Evolutionary conservation across 2,888 invertebrate genomes (phyloP).

Genomic region (Baccha elongata): DNA sequence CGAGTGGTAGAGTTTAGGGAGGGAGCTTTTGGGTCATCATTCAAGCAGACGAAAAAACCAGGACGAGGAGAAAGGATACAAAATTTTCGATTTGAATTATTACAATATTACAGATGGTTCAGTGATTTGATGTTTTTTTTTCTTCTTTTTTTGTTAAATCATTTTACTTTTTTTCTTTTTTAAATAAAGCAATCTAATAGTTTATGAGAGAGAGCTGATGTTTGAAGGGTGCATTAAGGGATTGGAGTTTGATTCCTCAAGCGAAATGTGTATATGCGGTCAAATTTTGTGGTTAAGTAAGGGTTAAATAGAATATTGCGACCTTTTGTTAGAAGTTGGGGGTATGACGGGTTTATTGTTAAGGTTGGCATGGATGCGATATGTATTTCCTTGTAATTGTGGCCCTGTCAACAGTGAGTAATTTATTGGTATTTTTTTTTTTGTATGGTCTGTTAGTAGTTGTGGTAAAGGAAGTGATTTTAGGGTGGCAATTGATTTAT

Average conservation of each 20-base stretch:
- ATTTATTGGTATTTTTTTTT: conserved; percentile 18
- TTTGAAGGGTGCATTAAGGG: conserved; percentile 31
- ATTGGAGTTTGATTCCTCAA: conserved; percentile 31
- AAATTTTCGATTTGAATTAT: conserved; percentile 72
- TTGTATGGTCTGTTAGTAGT: background rate
- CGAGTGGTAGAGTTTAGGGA: conserved; percentile 13
- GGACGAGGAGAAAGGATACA: conserved; percentile 55
- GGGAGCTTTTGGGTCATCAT: conserved; percentile 66
- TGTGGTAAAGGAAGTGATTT: background rate
- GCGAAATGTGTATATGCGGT: conserved; percentile 52
- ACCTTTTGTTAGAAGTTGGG: conserved; percentile 1
- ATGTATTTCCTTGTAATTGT: background rate
- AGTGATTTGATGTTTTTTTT: conserved; percentile 8
- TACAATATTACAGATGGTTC: conserved; percentile 61
- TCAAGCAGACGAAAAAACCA: conserved; percentile 34
- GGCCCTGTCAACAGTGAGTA: conserved; percentile 14
- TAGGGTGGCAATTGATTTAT: background rate
- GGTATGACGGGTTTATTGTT: background rate
- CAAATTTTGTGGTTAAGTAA: conserved; percentile 51
- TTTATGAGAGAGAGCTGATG: conserved; percentile 11
- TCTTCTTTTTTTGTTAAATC: background rate
- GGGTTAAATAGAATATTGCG: conserved; percentile 52
- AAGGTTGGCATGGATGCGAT: background rate
- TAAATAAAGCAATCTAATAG: conserved; percentile 23
- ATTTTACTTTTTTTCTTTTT: background rate